phyloP scores from a whole-genome alignment of 1,140 invertebrate species.

The Drosophila pallidifrons region DNA sequence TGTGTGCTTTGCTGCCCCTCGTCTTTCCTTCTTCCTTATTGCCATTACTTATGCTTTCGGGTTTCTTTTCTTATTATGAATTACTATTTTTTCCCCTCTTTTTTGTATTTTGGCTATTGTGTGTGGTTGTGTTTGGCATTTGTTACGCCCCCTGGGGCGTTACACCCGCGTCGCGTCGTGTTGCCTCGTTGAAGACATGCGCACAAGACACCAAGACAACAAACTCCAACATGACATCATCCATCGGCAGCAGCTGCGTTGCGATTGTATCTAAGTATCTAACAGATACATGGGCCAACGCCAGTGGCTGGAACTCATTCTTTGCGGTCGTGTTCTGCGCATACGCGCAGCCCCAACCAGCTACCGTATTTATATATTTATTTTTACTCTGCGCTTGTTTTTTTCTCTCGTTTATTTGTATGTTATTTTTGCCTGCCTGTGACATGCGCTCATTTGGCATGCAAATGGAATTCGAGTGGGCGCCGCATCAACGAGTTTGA shows the following conservation, averaged over 20 bases:
- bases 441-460: slow-evolving; percentile 53
- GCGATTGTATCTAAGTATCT: slow-evolving; percentile 46
- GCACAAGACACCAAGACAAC: slow-evolving; percentile 20
- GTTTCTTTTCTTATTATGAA: slow-evolving; percentile 16
- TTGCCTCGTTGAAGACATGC: slow-evolving; percentile 16
- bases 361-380: slow-evolving; percentile 46
- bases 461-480: slow-evolving; percentile 53
- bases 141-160: slow-evolving; percentile 53
- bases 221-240: slow-evolving; percentile 65
- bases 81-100: background rate
- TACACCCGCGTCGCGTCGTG: slow-evolving; percentile 43
- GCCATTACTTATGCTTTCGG: slow-evolving; percentile 59
- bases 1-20: background rate
- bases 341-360: slow-evolving; percentile 70
- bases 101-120: slow-evolving; percentile 5
- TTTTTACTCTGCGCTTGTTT: background rate
- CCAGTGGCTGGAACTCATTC: slow-evolving; percentile 12
- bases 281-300: slow-evolving; percentile 32
- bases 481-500: slow-evolving; percentile 44
- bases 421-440: slow-evolving; percentile 6
- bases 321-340: slow-evolving; percentile 58
- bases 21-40: slow-evolving; percentile 45
- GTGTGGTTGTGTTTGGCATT: slow-evolving; percentile 42
- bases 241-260: slow-evolving; percentile 51
- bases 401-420: slow-evolving; percentile 17